phyloP scores from a whole-genome alignment of 2,888 invertebrate species.

The Calliopum simillimum region DNA sequence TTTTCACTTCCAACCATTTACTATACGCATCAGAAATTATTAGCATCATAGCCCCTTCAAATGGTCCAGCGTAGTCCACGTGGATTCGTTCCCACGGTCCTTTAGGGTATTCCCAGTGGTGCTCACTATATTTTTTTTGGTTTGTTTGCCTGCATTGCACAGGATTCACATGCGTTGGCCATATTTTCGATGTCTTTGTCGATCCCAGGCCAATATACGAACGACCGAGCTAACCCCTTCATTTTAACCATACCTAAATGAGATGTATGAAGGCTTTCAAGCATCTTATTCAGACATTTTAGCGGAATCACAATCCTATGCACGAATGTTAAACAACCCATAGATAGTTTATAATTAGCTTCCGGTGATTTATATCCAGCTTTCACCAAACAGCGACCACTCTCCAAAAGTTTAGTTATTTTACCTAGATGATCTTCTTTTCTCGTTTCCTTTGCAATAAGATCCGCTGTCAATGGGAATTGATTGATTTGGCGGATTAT shows the following conservation, averaged over 20 bases:
- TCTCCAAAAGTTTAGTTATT: constrained; percentile 5
- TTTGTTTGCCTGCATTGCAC: constrained; percentile 5
- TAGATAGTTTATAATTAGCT: constrained; percentile 8
- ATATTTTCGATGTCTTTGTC: not conserved
- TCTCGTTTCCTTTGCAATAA: constrained; percentile 14
- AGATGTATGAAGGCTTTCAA: constrained; percentile 30
- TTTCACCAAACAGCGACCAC: constrained; percentile 10
- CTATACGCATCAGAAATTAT: constrained; percentile 59
- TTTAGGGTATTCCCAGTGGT: too few species aligned
- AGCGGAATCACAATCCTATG: constrained; percentile 19
- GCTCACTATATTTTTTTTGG: constrained; percentile 38
- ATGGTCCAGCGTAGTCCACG: constrained; percentile 65
- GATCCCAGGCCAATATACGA: constrained; percentile 17
- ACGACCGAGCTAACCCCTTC: constrained; percentile 37
- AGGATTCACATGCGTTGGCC: not conserved
- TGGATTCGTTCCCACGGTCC: constrained; percentile 61
- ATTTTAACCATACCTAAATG: too few species aligned
- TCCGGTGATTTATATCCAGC: constrained; percentile 18
- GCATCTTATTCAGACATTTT: not conserved
- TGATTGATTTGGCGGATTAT: too few species aligned
- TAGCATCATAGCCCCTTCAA: constrained; percentile 51
- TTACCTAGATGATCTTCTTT: constrained; percentile 15
- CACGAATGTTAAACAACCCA: constrained; percentile 16
- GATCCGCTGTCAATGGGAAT: too few species aligned
- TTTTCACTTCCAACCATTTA: too few species aligned